phyloP scores from a whole-genome alignment of 2,888 invertebrate genomes.

The Lucinisca nassula region DNA sequence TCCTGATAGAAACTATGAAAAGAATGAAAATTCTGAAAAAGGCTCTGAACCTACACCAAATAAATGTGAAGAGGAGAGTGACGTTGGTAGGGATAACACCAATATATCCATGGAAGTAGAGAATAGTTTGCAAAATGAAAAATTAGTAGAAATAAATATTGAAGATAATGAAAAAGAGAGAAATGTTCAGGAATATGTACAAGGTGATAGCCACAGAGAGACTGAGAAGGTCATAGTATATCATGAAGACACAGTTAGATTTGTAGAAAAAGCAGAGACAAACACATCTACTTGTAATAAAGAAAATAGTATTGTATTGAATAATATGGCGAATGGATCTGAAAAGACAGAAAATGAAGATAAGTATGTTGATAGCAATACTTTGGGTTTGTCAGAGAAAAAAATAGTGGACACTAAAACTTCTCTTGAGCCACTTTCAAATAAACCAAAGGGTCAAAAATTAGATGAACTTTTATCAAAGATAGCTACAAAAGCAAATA shows the following conservation, averaged over 20 bases:
- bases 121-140: neutral
- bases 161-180: too few relatives aligned
- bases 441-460: constrained; percentile 42
- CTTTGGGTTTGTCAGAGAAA: neutral
- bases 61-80: too few relatives aligned
- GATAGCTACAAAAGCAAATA: constrained; percentile 58
- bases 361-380: neutral
- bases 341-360: neutral
- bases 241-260: neutral
- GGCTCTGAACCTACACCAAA: too few relatives aligned
- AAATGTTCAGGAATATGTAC: neutral
- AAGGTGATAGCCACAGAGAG: neutral
- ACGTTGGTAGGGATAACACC: too few relatives aligned
- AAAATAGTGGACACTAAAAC: neutral
- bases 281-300: neutral
- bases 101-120: neutral
- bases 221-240: neutral
- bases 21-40: too few relatives aligned
- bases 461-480: constrained; percentile 60
- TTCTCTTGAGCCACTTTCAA: neutral
- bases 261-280: neutral
- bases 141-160: neutral
- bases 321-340: neutral
- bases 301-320: neutral
- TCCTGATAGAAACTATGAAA: neutral